Evolutionary conservation across 1,140 invertebrate species (phyloP).

Genomic region (Calephelis nemesis): DNA sequence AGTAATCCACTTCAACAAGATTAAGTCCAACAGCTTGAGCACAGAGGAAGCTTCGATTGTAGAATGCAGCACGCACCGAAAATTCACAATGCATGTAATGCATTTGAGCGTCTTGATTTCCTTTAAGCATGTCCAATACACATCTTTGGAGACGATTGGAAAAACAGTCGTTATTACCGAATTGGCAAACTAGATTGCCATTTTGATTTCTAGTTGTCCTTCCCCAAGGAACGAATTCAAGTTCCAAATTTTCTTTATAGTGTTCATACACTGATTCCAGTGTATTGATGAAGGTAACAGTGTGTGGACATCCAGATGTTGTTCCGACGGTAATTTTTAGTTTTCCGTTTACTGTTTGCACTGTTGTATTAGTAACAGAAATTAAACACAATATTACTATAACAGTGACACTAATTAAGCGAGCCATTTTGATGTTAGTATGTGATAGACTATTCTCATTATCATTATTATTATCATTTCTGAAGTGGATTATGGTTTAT

Average conservation of each 20-base stretch:
- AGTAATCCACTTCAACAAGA: constrained; percentile 48
- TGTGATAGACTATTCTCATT: not conserved
- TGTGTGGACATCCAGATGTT: constrained; percentile 50
- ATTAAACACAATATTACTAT: not conserved
- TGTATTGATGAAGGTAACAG: constrained; percentile 45
- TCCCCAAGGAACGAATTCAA: constrained; percentile 69
- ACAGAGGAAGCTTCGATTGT: constrained; percentile 45
- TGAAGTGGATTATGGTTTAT: not conserved
- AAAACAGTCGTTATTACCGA: constrained; percentile 53
- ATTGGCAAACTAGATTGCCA: constrained; percentile 53
- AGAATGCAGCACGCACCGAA: constrained; percentile 34
- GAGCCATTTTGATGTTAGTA: not conserved
- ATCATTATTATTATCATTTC: not conserved
- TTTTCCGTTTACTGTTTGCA: constrained; percentile 44
- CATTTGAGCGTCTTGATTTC: constrained; percentile 47
- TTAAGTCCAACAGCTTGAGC: constrained; percentile 41
- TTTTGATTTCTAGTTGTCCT: constrained; percentile 40
- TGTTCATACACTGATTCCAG: constrained; percentile 45
- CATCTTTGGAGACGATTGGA: constrained; percentile 67
- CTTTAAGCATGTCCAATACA: constrained; percentile 45
- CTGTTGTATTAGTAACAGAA: not conserved
- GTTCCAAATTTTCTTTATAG: constrained; percentile 49
- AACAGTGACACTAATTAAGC: not conserved
- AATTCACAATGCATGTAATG: constrained; percentile 69
- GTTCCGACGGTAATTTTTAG: constrained; percentile 57